Evolutionary conservation across 1,140 invertebrate genomes (phyloP), one percentile per base, ranked within the genome.

Genomic region (Pentalonia nigronervosa): DNA sequence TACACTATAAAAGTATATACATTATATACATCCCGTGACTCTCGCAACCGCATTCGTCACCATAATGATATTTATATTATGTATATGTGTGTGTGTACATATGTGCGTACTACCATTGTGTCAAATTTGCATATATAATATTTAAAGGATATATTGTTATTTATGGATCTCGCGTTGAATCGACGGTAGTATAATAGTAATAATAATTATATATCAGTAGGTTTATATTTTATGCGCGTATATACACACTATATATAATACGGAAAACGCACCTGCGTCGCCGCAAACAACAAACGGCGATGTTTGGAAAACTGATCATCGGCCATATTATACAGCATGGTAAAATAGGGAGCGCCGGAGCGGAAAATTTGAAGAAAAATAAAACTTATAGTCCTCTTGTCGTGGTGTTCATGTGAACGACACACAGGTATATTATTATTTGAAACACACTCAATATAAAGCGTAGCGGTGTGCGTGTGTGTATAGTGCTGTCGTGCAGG

Each of bases 21-120:
- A 53, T 53, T 21, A 8, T 14, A 30, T n/a, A n/a, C 86, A 48
- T 50, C 8, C 48, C 48, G n/a, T 89, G 20, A 47, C 41, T 84
- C 21, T 45, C 8, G 21, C 23, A 0, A 47, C 47, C 86, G n/a
- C 47, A 30, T 50, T 50, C 17, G 60, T 76, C 60, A 60, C 90
- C 90, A 76, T 89, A 53, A n/a, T 23, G 48, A 76, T 81, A n/a
- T 17, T 34, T 17, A 48, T 45, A 30, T 23, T 48, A 47, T 45
- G 45, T 76, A 34, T n/a, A 34, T 76, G 4, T 17, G 7, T 76
- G 11, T n/a, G 4, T n/a, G 4, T 17, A 76, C 60, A 67, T 67
- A n/a, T 67, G 14, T 30, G n/a, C 20, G 30, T 45, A n/a, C 90
- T 67, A n/a, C 90, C 90, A 91, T 91, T 91, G 90, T 81, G 90